These are phyloP conservation scores for Vanacampus margaritifer DNA, from an alignment of 2,113 vertebrate genomes.

Conservation along the genomic window DNA sequence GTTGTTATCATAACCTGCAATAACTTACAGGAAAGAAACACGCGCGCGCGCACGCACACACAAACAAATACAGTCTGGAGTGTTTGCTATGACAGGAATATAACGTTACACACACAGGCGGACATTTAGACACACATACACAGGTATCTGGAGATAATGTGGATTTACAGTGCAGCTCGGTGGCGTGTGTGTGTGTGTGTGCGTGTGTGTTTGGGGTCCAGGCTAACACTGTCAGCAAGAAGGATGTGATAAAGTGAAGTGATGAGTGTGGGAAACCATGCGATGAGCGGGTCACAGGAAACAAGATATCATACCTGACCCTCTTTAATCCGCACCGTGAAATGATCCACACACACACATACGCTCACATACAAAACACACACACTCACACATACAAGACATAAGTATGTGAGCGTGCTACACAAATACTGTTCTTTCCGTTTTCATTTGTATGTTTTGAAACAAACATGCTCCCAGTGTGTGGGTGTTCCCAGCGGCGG, in stretches of 20 bases:
- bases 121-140: constrained; percentile 10
- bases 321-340: constrained; percentile 61
- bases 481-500: constrained; percentile 63
- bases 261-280: constrained; percentile 70
- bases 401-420: too few relatives aligned
- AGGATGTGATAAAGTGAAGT: constrained; percentile 53
- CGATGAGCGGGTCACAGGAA: constrained; percentile 66
- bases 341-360: constrained; percentile 35
- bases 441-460: constrained; percentile 7
- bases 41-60: not conserved
- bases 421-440: not conserved
- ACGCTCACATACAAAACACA: constrained; percentile 12
- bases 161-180: constrained; percentile 41
- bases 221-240: constrained; percentile 34
- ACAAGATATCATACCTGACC: constrained; percentile 64
- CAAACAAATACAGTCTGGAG: constrained; percentile 46
- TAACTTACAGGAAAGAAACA: constrained; percentile 81
- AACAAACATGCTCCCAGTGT: constrained; percentile 1
- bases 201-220: constrained; percentile 16
- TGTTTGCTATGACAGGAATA: constrained; percentile 75
- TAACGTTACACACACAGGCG: constrained; percentile 55
- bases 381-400: constrained; percentile 11
- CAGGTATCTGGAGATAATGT: constrained; percentile 40
- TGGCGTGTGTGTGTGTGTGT: constrained; percentile 5
- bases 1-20: constrained; percentile 97